Evolutionary conservation across 1,140 invertebrate genomes (phyloP), one percentile per base, ranked within the genome.

Genomic region (Brachionus rubens): DNA sequence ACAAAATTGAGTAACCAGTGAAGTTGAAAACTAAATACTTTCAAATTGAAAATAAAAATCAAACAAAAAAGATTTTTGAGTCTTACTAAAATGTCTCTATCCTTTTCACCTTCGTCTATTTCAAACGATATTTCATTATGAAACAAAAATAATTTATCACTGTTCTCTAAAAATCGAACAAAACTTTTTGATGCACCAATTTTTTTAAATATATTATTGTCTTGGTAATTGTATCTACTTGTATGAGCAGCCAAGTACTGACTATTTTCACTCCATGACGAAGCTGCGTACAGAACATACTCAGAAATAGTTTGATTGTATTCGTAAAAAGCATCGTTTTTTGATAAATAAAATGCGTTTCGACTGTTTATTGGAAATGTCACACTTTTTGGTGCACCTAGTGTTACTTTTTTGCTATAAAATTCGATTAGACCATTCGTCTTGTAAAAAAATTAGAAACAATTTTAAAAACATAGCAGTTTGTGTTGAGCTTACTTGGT

Each of bases 81-180:
- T 50, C 12, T 50, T 54, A 72, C 68, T 46, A 72, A 33, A 10
- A 72, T 72, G 16, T 72, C 68, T 36, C 68, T 48, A 21, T 72
- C 68, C 30, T 24, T 72, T 72, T 72, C 68, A 2, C 68, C 68
- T 19, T 72, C 68, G 19, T 72, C 68, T 12, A 72, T 50, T 21
- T 72, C 68, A 41, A 50, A 72, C 4, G 68, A 72, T 21, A 41
- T 26, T 48, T 72, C 68, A 41, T 72, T 72, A 28, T 72, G 68
- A 54, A 72, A 72, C 10, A 72, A n/a, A 16, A 50, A 54, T 24
- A 72, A n/a, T 54, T 72, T 72, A 24, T 19, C 21, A 41, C 30
- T 24, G 0, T 19, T n/a, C 30, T 52, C 68, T 33, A 72, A 54
- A 50, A 72, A 72, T 12, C 68, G 7, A 1, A 72, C 50, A 41